Evolutionary conservation across 2,888 invertebrate genomes (phyloP).

Genomic region (Deilephila elpenor): DNA sequence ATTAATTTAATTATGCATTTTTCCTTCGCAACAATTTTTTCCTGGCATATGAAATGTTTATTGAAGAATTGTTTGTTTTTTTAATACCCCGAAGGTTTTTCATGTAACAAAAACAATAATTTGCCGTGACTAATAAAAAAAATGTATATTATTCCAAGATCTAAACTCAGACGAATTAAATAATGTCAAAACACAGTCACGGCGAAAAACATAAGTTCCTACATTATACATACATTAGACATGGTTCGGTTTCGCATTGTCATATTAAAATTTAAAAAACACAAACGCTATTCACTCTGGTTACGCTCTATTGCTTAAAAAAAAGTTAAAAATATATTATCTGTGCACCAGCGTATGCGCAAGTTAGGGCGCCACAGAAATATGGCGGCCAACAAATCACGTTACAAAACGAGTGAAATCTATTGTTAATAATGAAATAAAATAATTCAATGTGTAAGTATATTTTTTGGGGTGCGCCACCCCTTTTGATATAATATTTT

Average conservation of each 20-base stretch:
- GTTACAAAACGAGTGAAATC: constrained; percentile 82
- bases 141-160: constrained; percentile 35
- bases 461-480: constrained; percentile 53
- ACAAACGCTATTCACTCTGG: constrained; percentile 56
- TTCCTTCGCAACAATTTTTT: too few relatives aligned
- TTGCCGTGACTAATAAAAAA: neutral
- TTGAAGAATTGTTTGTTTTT: too few relatives aligned
- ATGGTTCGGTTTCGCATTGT: constrained; percentile 46
- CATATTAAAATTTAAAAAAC: constrained; percentile 51
- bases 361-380: constrained; percentile 58
- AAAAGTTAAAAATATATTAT: constrained; percentile 41
- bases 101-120: too few relatives aligned
- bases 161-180: constrained; percentile 57
- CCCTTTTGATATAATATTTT: constrained; percentile 51
- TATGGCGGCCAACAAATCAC: constrained; percentile 83
- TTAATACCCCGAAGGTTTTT: too few relatives aligned
- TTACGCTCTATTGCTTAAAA: constrained; percentile 62
- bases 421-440: constrained; percentile 83
- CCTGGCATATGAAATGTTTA: too few relatives aligned
- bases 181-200: constrained; percentile 69
- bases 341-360: constrained; percentile 51
- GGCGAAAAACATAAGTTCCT: constrained; percentile 46
- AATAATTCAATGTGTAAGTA: constrained; percentile 75
- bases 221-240: constrained; percentile 54
- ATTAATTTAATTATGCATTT: too few relatives aligned